A percentile compares a stretch with the other conserved stretches of the same genome.
phyloP scores from a whole-genome alignment of 2,797 vertebrate genomes.

The Sebastes hubbsi region DNA sequence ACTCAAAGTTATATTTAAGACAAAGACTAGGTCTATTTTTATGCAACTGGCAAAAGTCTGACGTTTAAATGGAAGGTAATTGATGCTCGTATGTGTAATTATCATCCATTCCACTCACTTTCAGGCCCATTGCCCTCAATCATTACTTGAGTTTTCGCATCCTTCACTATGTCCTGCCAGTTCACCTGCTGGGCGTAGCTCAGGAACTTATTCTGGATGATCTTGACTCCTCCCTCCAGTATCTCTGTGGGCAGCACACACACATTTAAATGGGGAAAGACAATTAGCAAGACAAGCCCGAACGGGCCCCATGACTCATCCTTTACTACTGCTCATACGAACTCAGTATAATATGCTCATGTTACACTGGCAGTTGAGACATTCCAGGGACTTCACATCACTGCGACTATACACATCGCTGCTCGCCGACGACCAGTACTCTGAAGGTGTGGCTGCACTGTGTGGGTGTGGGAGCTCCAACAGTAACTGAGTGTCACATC shows the following conservation, averaged over 20 bases:
- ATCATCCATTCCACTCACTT: slow-evolving; percentile 65
- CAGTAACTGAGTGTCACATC: slow-evolving; percentile 23
- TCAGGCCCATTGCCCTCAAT: slow-evolving; percentile 84
- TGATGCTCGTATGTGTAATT: background rate
- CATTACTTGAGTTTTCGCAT: slow-evolving; percentile 70
- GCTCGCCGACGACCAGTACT: slow-evolving; percentile 2
- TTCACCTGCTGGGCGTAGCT: slow-evolving; percentile 89
- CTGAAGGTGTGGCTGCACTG: slow-evolving; percentile 55
- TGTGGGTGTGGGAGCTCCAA: slow-evolving; percentile 60
- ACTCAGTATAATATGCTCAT: slow-evolving; percentile 30
- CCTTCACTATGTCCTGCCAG: slow-evolving; percentile 92
- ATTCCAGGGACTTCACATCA: slow-evolving; percentile 63
- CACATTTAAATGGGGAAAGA: slow-evolving; percentile 38
- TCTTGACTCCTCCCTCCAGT: slow-evolving; percentile 90
- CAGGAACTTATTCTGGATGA: slow-evolving; percentile 89
- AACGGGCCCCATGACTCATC: slow-evolving; percentile 61
- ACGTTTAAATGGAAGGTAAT: background rate
- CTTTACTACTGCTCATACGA: slow-evolving; percentile 49
- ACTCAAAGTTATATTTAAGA: background rate
- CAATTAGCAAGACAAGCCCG: slow-evolving; percentile 46
- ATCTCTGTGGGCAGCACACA: slow-evolving; percentile 85
- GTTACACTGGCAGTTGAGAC: slow-evolving; percentile 69
- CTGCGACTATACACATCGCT: background rate
- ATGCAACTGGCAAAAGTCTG: background rate
- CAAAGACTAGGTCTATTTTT: background rate